Base-by-base conservation (phyloP, 2,888 invertebrate genomes). In the Uloborus plumipes region DNA sequence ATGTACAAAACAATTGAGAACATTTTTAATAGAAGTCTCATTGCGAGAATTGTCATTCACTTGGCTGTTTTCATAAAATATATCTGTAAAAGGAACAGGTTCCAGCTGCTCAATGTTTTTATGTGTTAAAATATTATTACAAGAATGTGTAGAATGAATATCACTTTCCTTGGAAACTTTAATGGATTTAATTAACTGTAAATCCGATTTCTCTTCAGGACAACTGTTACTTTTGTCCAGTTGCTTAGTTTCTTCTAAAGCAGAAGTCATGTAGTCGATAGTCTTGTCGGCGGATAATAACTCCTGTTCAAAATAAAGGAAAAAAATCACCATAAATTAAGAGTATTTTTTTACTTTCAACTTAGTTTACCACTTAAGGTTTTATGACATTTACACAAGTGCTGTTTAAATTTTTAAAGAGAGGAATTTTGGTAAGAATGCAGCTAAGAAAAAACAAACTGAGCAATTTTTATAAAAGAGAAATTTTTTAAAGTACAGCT, bases 211-310 rank as follows among this genome's bases (percentile, higher is more conserved):
- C 50, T 51, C 20, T 11, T 20, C 20, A 31, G 14, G 9, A 14
- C 0, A 47, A 51, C 31, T 31, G 6, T 26, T 18, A 39, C 15
- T 14, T 67, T 49, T 16, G 39, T 70, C 9, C 16, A 26, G 20
- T 16, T 53, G n/a, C 49, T 71, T 71, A 14, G 51, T 2, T 58
- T 66, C 26, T 49, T 71, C 20, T 16, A 81, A 15, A 39, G 64
- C 55, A 51, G 59, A 18, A 39, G 49, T 15, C 47, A 81, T 73
- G 26, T 61, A 75, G 14, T 50, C 50, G 66, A 81, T 55, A 15
- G 83, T 58, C 50, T 83, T 9, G 87, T 73, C 74, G 9, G 84
- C 65, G 16, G 53, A 87, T 84, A 89, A 90, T 79, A 86, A 39
- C 67, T 81, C 75, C 81, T 81, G 55, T 20, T 47, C 49, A 15